Base-by-base conservation (phyloP, 2,888 invertebrate species). In the Glaucopsyche alexis region DNA sequence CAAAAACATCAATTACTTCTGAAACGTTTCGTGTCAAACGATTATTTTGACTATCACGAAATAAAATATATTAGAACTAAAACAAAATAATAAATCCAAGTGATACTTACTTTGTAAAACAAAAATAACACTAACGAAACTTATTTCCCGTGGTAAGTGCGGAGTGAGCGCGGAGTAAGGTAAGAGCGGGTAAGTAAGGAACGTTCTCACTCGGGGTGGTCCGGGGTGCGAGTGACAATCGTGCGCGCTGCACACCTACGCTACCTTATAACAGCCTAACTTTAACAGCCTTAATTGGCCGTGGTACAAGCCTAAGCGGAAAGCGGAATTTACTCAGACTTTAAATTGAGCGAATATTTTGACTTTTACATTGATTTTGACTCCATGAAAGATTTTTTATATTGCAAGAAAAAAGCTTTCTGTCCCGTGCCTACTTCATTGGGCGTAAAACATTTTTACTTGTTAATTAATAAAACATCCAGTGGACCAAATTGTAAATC, bases 191-290 rank as follows among this genome's bases (percentile, higher is more conserved):
- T 13, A 49, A 13, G 55, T 29, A 76, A 76, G 67, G 72, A 76
- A 88, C 88, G 88, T 87, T 83, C 80, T 77, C 76, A 52, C 85
- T 75, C 86, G 78, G 79, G 82, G 80, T 82, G 78, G 77, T 80
- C 80, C 79, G 80, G 85, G 84, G 83, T 85, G 83, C 82, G 85
- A 92, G 81, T 91, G 91, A 82, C 75, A 78, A 81, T 77, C 78
- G 76, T 75, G 74, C 80, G 78, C 81, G 77, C 75, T 74, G 75
- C 72, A 72, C 75, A 75, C 77, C 77, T 77, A 75, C 82, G 82
- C 84, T 84, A 80, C 81, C 82, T 80, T 83, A 80, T 80, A 80
- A 81, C 80, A 76, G 74, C 80, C 80, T 81, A 81, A 81, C 81
- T 82, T 76, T 79, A 80, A 81, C 83, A 85, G 83, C 85, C 85